Evolutionary conservation across 2,888 invertebrate species (phyloP).

Genomic region (Apocheima hispidaria): DNA sequence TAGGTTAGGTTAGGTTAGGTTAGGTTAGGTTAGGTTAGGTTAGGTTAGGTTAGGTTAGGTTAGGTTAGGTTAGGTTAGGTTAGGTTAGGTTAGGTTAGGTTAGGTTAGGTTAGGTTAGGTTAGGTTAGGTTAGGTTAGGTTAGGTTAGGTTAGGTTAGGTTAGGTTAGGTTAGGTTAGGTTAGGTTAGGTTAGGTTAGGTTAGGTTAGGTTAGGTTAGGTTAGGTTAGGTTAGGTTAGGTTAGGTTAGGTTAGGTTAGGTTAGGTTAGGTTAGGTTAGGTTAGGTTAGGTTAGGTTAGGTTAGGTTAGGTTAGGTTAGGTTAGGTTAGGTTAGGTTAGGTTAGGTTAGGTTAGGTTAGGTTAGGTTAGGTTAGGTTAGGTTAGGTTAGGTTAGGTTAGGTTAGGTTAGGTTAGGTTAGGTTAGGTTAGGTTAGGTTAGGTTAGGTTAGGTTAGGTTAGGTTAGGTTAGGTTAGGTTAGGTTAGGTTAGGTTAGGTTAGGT

Average conservation of each 20-base stretch:
- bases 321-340: slow-evolving; percentile 2
- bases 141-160: slow-evolving; percentile 23
- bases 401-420: slow-evolving; percentile 2
- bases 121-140: slow-evolving; percentile 27
- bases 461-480: slow-evolving; percentile 40
- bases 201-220: slow-evolving; percentile 26
- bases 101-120: slow-evolving; percentile 40
- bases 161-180: slow-evolving; percentile 18
- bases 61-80: slow-evolving; percentile 2
- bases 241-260: slow-evolving; percentile 26
- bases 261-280: slow-evolving; percentile 26
- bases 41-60: slow-evolving; percentile 37
- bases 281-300: slow-evolving; percentile 18
- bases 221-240: slow-evolving; percentile 18
- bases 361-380: slow-evolving; percentile 2
- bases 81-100: slow-evolving; percentile 38
- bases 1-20: slow-evolving; percentile 37
- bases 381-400: slow-evolving; percentile 2
- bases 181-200: slow-evolving; percentile 26
- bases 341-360: slow-evolving; percentile 2
- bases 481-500: slow-evolving; percentile 8
- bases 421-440: slow-evolving; percentile 6
- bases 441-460: slow-evolving; percentile 44
- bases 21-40: slow-evolving; percentile 40
- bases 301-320: slow-evolving; percentile 2